Percentiles rank a stretch among this genome's conserved stretches.
These are phyloP conservation scores for Danio kyathit DNA, from an alignment of 2,797 vertebrate genomes.

Conservation along the genomic window DNA sequence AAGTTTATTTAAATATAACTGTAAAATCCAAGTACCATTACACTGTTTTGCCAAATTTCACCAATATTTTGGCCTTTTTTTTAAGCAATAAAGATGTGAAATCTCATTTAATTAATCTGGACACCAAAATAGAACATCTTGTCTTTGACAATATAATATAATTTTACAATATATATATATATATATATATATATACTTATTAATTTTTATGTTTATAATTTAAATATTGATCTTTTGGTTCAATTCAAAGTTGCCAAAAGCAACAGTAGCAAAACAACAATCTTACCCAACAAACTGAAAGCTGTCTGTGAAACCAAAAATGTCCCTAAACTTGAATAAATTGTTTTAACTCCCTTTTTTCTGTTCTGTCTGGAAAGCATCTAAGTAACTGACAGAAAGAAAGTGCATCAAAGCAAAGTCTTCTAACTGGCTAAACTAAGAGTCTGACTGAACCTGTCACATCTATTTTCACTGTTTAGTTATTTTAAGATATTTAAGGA, in stretches of 20 bases:
- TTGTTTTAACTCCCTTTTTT: neutral
- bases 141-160: too few species aligned
- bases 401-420: neutral
- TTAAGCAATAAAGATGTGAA: too few species aligned
- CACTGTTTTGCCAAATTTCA: too few species aligned
- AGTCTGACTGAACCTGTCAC: neutral
- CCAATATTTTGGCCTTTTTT: too few species aligned
- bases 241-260: neutral
- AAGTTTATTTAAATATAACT: too few species aligned
- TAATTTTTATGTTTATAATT: too few species aligned
- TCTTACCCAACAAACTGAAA: neutral
- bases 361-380: neutral
- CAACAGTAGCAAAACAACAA: neutral
- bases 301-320: neutral
- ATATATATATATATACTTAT: too few species aligned
- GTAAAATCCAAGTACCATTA: too few species aligned
- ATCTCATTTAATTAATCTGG: too few species aligned
- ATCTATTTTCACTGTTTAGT: constrained; percentile 5
- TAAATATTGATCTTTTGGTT: too few species aligned
- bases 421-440: neutral
- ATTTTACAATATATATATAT: too few species aligned
- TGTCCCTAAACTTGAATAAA: neutral
- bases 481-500: constrained; percentile 18
- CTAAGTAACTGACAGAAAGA: neutral
- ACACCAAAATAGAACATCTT: too few species aligned